Evolutionary conservation across 2,113 vertebrate species (phyloP).

Genomic region (Proterorhinus semilunaris): DNA sequence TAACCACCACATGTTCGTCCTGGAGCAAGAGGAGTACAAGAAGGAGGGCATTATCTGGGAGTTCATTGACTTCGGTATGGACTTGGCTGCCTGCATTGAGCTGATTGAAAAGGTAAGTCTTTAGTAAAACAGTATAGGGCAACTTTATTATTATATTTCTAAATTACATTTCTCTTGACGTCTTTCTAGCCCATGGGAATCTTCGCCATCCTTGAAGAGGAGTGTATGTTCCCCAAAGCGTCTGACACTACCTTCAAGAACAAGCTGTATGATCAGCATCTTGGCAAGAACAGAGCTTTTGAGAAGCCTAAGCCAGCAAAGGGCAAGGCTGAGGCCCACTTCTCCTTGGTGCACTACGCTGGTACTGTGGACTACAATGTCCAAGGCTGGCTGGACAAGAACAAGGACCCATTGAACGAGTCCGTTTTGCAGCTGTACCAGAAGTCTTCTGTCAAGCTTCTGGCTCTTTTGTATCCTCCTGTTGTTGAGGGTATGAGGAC

Average conservation of each 20-base stretch:
- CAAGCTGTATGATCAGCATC: too few species aligned
- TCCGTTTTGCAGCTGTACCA: slow-evolving; percentile 67
- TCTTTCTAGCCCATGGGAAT: slow-evolving; percentile 77
- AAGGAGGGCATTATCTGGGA: slow-evolving; percentile 87
- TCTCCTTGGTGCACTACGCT: slow-evolving; percentile 86
- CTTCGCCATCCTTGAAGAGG: slow-evolving; percentile 81
- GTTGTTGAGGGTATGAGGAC: slow-evolving; percentile 51
- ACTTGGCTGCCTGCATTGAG: slow-evolving; percentile 88
- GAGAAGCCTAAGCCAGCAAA: slow-evolving; percentile 88
- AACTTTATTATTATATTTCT: neutral
- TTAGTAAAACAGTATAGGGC: neutral
- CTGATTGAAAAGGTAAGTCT: slow-evolving; percentile 86
- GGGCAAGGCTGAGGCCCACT: slow-evolving; percentile 86
- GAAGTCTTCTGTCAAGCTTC: slow-evolving; percentile 67
- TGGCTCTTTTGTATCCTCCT: slow-evolving; percentile 46
- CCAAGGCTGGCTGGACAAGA: slow-evolving; percentile 63
- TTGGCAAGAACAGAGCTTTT: slow-evolving; percentile 34
- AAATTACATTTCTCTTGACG: neutral
- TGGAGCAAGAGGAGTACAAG: slow-evolving; percentile 88
- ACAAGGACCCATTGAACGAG: slow-evolving; percentile 72
- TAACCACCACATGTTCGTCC: slow-evolving; percentile 83
- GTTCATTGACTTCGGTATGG: slow-evolving; percentile 92
- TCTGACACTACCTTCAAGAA: slow-evolving; percentile 65
- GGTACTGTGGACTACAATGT: slow-evolving; percentile 87
- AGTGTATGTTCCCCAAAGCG: slow-evolving; percentile 80